These are phyloP conservation scores for Octomys mimax DNA, from an alignment of 2,797 vertebrate species.

Conservation along the genomic window DNA sequence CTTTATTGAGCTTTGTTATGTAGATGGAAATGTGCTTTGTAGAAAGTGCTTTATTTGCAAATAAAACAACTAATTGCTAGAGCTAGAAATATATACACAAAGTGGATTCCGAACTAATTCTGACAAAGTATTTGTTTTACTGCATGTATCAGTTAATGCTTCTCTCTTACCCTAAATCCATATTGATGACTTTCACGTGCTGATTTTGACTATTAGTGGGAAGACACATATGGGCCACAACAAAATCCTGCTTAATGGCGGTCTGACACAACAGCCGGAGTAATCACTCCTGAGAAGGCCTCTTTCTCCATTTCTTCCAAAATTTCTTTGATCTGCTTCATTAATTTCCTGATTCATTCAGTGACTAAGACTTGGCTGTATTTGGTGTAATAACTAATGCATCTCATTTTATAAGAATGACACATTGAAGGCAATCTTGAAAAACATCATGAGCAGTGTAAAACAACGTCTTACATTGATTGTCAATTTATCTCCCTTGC, in stretches of 20 bases:
- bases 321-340: conserved; percentile 60
- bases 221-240: not conserved
- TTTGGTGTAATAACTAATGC: not conserved
- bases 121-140: conserved; percentile 65
- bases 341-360: conserved; percentile 22
- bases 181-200: not conserved
- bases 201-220: not conserved
- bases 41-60: conserved; percentile 85
- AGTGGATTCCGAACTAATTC: conserved; percentile 70
- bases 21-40: conserved; percentile 82
- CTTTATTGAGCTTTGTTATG: conserved; percentile 85
- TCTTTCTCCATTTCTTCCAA: conserved; percentile 84
- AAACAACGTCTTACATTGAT: conserved; percentile 23
- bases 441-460: conserved; percentile 60
- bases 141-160: not conserved
- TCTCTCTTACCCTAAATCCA: conserved; percentile 27
- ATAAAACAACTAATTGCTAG: conserved; percentile 83
- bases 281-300: not conserved
- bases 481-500: not conserved
- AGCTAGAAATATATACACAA: conserved; percentile 66
- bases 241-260: conserved; percentile 70
- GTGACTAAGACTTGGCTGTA: not conserved
- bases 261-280: not conserved
- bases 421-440: conserved; percentile 58
- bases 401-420: conserved; percentile 62